These are phyloP conservation scores for Nomada goodeniana DNA, from an alignment of 2,888 invertebrate species.

Conservation along the genomic window DNA sequence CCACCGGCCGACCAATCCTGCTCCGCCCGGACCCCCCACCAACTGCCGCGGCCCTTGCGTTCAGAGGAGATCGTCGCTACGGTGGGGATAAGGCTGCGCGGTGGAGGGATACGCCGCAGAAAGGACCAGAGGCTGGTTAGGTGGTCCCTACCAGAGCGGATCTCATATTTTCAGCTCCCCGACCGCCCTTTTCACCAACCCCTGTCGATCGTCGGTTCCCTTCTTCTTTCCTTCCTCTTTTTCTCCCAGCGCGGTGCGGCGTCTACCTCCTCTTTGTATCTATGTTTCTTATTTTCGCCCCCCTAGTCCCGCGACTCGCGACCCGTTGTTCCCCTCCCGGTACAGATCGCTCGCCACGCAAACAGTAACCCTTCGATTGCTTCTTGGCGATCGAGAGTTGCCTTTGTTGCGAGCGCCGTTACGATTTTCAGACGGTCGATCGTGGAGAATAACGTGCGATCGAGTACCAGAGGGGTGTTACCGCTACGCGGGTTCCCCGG, in stretches of 20 bases:
- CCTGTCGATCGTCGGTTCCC: conserved; percentile 83
- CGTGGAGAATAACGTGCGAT: conserved; percentile 34
- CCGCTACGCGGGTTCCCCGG: not conserved
- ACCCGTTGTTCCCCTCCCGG: not conserved
- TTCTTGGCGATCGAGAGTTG: conserved; percentile 44
- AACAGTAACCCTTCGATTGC: conserved; percentile 58
- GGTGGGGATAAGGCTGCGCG: conserved; percentile 69
- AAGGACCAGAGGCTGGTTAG: conserved; percentile 84
- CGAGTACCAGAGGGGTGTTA: conserved; percentile 38
- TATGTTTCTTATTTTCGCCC: conserved; percentile 49
- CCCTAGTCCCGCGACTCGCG: not conserved
- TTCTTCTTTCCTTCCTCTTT: conserved; percentile 73
- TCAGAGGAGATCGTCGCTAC: conserved; percentile 65
- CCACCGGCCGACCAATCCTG: conserved; percentile 76
- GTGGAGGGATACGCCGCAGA: conserved; percentile 72
- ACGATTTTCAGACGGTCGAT: conserved; percentile 40
- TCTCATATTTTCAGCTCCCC: conserved; percentile 83
- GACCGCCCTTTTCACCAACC: conserved; percentile 81
- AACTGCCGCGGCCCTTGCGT: conserved; percentile 78
- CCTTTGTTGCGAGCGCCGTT: conserved; percentile 56
- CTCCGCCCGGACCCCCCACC: conserved; percentile 79
- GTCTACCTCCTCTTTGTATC: conserved; percentile 63
- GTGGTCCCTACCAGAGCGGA: conserved; percentile 81
- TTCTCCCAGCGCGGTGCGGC: conserved; percentile 48
- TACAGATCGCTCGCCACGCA: conserved; percentile 15